phyloP scores from a whole-genome alignment of 2,113 vertebrate species.

The Merops nubicus region DNA sequence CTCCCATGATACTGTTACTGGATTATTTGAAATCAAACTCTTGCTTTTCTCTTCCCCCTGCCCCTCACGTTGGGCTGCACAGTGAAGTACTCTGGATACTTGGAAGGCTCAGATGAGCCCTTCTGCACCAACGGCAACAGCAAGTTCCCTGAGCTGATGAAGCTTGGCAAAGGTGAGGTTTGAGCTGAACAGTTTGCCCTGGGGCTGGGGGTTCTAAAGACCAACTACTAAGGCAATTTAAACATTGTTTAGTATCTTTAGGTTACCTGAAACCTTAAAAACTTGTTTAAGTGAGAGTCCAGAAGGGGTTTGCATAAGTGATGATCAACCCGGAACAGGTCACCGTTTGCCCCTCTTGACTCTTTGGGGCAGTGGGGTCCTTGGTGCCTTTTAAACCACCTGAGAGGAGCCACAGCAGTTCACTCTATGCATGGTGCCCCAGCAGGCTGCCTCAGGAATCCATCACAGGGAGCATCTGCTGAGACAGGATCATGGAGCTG shows the following conservation, averaged over 20 bases:
- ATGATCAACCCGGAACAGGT: background rate
- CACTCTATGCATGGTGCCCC: background rate
- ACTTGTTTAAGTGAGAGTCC: background rate
- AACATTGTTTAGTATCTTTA: background rate
- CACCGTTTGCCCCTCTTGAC: background rate
- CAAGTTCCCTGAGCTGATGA: conserved; percentile 83
- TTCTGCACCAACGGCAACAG: conserved; percentile 82
- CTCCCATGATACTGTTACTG: background rate
- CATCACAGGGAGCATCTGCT: background rate
- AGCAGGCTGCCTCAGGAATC: too few relatives aligned
- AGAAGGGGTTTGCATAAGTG: background rate
- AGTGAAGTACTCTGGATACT: conserved; percentile 90
- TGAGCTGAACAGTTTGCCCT: background rate
- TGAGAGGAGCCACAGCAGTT: background rate
- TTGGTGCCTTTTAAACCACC: background rate
- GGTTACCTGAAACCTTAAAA: background rate
- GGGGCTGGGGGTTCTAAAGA: background rate
- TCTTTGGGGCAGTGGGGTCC: too few relatives aligned
- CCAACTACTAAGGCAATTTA: background rate
- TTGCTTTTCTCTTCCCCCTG: background rate
- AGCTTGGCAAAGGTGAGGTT: conserved; percentile 88
- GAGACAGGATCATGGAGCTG: too few relatives aligned
- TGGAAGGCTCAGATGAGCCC: conserved; percentile 83
- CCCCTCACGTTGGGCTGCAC: background rate
- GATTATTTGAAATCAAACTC: background rate